These are phyloP conservation scores for Oplegnathus fasciatus DNA, from an alignment of 2,113 vertebrate genomes.

Conservation along the genomic window DNA sequence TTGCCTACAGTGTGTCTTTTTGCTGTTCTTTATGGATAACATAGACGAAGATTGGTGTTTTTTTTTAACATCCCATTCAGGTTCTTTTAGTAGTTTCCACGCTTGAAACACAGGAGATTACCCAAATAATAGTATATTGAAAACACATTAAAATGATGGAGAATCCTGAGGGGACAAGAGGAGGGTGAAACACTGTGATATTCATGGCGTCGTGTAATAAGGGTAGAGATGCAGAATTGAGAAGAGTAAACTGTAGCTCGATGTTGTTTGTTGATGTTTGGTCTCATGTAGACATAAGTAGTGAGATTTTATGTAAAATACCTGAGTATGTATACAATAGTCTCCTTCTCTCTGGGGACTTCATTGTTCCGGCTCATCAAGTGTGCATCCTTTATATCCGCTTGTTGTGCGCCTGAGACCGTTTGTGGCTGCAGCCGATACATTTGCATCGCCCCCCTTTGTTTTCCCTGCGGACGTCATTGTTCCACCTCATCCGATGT, in stretches of 20 bases:
- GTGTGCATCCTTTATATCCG: constrained; percentile 15
- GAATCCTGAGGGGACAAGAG: background rate
- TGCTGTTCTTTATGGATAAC: background rate
- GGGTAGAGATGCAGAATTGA: background rate
- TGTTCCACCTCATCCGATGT: constrained; percentile 56
- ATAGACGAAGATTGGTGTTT: background rate
- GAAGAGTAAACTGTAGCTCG: background rate
- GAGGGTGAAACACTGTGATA: background rate
- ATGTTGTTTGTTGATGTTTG: constrained; percentile 2
- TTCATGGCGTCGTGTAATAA: background rate
- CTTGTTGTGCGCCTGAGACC: constrained; percentile 41
- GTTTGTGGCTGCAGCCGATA: constrained; percentile 1
- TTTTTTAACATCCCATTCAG: constrained; percentile 1
- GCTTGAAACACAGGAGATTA: constrained; percentile 1
- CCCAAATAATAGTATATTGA: background rate
- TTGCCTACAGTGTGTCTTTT: background rate
- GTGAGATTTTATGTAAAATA: constrained; percentile 45
- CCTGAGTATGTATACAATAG: background rate
- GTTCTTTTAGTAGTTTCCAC: background rate
- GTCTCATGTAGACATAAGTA: background rate
- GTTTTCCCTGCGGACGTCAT: constrained; percentile 34
- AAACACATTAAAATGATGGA: constrained; percentile 25
- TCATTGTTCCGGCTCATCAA: constrained; percentile 58
- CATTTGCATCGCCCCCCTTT: background rate
- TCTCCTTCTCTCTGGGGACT: constrained; percentile 15